A percentile compares a stretch with the other conserved stretches of the same genome.
phyloP scores from a whole-genome alignment of 2,888 invertebrate genomes.

The Dione vanillae region DNA sequence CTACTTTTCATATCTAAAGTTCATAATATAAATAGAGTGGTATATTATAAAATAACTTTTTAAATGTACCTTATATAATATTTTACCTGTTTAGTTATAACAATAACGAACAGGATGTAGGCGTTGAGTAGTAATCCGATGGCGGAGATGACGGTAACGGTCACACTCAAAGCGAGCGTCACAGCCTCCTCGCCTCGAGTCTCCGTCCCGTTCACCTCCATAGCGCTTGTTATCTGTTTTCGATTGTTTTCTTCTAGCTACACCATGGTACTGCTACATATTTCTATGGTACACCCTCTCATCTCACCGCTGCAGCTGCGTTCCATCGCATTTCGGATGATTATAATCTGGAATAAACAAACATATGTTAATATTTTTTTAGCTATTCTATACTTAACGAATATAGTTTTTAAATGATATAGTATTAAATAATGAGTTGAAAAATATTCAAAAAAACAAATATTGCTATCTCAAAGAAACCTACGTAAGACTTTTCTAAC shows the following conservation, averaged over 20 bases:
- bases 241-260: constrained; percentile 57
- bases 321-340: constrained; percentile 72
- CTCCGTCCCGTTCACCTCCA: constrained; percentile 80
- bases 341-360: constrained; percentile 56
- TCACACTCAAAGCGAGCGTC: constrained; percentile 87
- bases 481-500: no score
- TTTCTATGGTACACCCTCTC: constrained; percentile 58
- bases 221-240: constrained; percentile 57
- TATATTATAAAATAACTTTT: not conserved
- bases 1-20: no score
- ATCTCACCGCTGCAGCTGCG: constrained; percentile 77
- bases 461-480: no score
- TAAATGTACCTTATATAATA: not conserved
- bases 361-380: not conserved
- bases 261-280: constrained; percentile 52
- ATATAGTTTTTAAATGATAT: not conserved
- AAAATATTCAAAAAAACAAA: no score
- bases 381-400: not conserved
- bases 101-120: constrained; percentile 89
- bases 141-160: constrained; percentile 88
- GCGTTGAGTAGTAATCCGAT: constrained; percentile 89
- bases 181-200: constrained; percentile 80
- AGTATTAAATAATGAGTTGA: no score
- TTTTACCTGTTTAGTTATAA: constrained; percentile 88
- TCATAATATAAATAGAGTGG: no score